phyloP scores from a whole-genome alignment of 2,888 invertebrate genomes.

The Molanna angustata region DNA sequence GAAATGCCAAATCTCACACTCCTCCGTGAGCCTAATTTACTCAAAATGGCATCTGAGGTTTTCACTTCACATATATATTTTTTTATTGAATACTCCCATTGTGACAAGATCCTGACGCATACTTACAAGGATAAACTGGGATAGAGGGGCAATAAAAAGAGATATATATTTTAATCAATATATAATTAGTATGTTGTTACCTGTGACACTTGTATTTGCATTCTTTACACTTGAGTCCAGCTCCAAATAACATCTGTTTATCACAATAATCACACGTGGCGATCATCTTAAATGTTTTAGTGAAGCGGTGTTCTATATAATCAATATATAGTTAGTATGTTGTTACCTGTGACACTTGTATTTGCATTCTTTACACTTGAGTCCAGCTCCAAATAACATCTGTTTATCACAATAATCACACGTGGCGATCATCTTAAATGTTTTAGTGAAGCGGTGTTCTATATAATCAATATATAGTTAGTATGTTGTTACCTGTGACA shows the following conservation, averaged over 20 bases:
- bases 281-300: slow-evolving; percentile 84
- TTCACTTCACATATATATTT: too few species aligned
- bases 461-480: too few species aligned
- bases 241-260: slow-evolving; percentile 81
- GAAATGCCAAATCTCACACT: too few species aligned
- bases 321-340: too few species aligned
- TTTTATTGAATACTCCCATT: too few species aligned
- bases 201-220: slow-evolving; percentile 90
- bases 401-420: slow-evolving; percentile 89
- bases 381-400: slow-evolving; percentile 77
- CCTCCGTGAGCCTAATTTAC: too few species aligned
- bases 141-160: too few species aligned
- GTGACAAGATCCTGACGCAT: slow-evolving; percentile 79
- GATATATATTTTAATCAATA: slow-evolving; percentile 87
- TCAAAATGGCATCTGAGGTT: too few species aligned
- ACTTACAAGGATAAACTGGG: slow-evolving; percentile 83
- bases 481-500: too few species aligned
- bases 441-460: slow-evolving; percentile 86
- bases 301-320: slow-evolving; percentile 87
- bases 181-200: too few species aligned
- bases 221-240: slow-evolving; percentile 86
- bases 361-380: slow-evolving; percentile 94
- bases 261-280: slow-evolving; percentile 88
- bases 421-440: slow-evolving; percentile 82
- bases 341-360: slow-evolving; percentile 82